A percentile compares a stretch with the other conserved stretches of the same genome.
Evolutionary conservation across 2,797 vertebrate genomes (phyloP).

Genomic region (Arnoldichthys spilopterus): DNA sequence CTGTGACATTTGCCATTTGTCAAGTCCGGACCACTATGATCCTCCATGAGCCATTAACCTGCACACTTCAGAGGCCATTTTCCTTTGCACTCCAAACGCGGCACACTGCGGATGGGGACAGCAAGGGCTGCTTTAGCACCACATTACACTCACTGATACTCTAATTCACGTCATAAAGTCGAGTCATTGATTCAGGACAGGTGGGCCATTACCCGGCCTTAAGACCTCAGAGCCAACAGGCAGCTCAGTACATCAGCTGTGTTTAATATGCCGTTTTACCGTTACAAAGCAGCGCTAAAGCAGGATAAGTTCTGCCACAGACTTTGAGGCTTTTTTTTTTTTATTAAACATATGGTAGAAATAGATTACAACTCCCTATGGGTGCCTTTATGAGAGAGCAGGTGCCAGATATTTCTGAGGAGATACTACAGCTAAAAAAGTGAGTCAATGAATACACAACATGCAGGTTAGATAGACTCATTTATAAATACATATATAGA

Average conservation of each 20-base stretch:
- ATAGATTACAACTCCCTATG: conserved; percentile 23
- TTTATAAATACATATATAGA: neutral
- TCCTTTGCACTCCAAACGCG: conserved; percentile 32
- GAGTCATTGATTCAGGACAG: conserved; percentile 40
- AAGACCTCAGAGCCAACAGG: conserved; percentile 14
- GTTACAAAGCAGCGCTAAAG: neutral
- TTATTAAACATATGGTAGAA: conserved; percentile 13
- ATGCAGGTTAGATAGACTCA: neutral
- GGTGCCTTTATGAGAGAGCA: conserved; percentile 41
- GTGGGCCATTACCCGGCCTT: conserved; percentile 43
- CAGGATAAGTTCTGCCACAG: neutral
- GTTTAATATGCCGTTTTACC: conserved; percentile 14
- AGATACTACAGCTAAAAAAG: neutral
- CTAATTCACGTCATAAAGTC: conserved; percentile 50
- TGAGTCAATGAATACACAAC: neutral
- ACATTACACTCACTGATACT: conserved; percentile 50
- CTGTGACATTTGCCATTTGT: conserved; percentile 89
- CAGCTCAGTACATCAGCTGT: conserved; percentile 23
- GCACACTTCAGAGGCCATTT: conserved; percentile 58
- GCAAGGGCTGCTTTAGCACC: conserved; percentile 23
- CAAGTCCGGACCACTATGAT: conserved; percentile 80
- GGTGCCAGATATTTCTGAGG: conserved; percentile 28
- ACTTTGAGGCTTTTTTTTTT: neutral
- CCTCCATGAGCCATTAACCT: conserved; percentile 81
- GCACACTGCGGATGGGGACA: conserved; percentile 17